Conservation (phyloP, 2,888 invertebrate species). For the Catonia carolina region DNA sequence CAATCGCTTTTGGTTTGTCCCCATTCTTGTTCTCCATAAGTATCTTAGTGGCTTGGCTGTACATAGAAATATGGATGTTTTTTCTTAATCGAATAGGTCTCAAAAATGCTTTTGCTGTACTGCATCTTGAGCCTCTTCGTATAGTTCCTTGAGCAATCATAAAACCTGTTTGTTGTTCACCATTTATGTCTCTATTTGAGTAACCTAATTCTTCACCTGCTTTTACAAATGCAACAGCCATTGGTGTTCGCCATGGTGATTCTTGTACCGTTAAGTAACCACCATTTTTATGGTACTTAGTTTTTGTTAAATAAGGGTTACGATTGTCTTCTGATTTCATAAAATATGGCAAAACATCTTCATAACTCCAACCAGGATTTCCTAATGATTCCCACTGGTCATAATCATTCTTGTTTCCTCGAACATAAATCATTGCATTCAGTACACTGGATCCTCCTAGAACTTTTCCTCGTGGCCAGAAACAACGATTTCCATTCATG, state of each 20-base stretch:
- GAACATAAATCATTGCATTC: conserved; percentile 87
- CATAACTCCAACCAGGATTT: conserved; percentile 80
- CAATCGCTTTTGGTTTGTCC: conserved; percentile 57
- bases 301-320: conserved; percentile 69
- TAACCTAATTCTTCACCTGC: conserved; percentile 78
- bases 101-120: conserved; percentile 81
- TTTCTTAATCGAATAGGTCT: conserved; percentile 67
- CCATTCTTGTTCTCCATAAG: conserved; percentile 28
- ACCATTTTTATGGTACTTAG: conserved; percentile 67
- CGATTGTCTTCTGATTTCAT: conserved; percentile 82
- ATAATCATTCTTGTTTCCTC: conserved; percentile 81
- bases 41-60: conserved; percentile 65
- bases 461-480: conserved; percentile 87
- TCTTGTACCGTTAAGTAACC: conserved; percentile 77
- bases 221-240: conserved; percentile 74
- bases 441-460: conserved; percentile 67
- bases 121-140: conserved; percentile 75
- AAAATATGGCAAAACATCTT: conserved; percentile 75
- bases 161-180: conserved; percentile 75
- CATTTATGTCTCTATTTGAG: conserved; percentile 72
- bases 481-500: conserved; percentile 80
- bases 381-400: conserved; percentile 79
- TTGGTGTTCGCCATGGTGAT: conserved; percentile 73
- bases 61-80: conserved; percentile 73
- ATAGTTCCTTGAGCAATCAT: conserved; percentile 83